Evolutionary conservation across 2,113 vertebrate species (phyloP).

Genomic region (Nothoprocta pentlandii): DNA sequence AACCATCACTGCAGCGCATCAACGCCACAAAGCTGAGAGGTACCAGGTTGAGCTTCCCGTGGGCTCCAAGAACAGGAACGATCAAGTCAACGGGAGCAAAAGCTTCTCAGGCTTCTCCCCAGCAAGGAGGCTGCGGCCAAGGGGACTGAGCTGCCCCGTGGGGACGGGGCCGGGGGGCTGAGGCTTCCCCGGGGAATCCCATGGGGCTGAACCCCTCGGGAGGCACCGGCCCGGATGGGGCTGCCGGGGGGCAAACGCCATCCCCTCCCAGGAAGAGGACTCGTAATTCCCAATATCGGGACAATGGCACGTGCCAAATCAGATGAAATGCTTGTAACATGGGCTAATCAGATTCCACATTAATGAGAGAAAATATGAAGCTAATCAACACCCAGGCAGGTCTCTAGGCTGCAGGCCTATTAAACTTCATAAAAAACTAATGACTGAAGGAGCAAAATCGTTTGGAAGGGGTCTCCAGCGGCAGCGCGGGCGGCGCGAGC

Average conservation of each 20-base stretch:
- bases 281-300: constrained; percentile 63
- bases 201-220: background rate
- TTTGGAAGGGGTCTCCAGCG: constrained; percentile 87
- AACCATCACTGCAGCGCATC: background rate
- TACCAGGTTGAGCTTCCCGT: background rate
- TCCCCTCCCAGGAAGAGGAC: constrained; percentile 36
- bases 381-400: constrained; percentile 87
- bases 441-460: constrained; percentile 85
- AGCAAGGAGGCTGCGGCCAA: rapidly evolving
- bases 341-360: constrained; percentile 89
- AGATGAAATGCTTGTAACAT: constrained; percentile 80
- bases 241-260: background rate
- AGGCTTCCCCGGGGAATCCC: background rate
- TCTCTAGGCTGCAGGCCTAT: constrained; percentile 89
- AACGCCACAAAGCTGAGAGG: background rate
- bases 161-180: rapidly evolving
- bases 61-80: background rate
- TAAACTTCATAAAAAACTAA: constrained; percentile 94
- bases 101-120: background rate
- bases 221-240: background rate
- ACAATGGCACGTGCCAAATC: constrained; percentile 64
- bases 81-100: background rate
- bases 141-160: background rate
- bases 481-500: constrained; percentile 72
- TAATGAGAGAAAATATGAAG: constrained; percentile 89